Percentiles rank a stretch among this genome's conserved stretches.
phyloP scores from a whole-genome alignment of 1,140 invertebrate genomes.

The Drosophila aff. region DNA sequence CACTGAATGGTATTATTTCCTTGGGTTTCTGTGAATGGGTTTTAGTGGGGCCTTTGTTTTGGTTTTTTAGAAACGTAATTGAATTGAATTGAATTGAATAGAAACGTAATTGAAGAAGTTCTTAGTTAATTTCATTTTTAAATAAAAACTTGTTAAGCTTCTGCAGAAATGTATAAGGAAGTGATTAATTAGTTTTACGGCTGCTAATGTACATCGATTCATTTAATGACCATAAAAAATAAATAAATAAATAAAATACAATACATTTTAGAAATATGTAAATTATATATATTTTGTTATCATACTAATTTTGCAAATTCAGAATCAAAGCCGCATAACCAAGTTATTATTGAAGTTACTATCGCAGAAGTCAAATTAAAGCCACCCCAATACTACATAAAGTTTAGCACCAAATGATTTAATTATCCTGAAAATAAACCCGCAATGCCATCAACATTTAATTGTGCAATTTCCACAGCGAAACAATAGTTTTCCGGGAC shows the following conservation, averaged over 20 bases:
- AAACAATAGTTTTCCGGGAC: neutral
- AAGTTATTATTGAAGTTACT: neutral
- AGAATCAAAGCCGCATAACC: neutral
- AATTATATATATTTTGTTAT: too few species aligned
- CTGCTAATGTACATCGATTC: too few species aligned
- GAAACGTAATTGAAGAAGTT: neutral
- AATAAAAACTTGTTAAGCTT: neutral
- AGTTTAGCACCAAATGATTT: neutral
- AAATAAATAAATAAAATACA: too few species aligned
- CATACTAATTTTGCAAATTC: too few species aligned
- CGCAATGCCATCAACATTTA: neutral
- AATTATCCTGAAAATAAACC: slow-evolving; percentile 4
- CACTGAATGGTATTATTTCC: neutral
- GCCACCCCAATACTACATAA: neutral
- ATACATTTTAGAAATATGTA: too few species aligned
- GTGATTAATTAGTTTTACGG: too few species aligned
- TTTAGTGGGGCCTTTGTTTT: neutral
- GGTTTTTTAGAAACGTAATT: neutral
- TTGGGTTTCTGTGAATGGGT: neutral
- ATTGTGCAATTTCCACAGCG: slow-evolving; percentile 3
- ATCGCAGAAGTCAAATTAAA: neutral
- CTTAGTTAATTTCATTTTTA: neutral
- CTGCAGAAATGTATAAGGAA: too few species aligned
- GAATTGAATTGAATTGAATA: too few species aligned
- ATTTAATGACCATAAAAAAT: too few species aligned